Conservation (phyloP, 2,113 vertebrate genomes). For the Sarotherodon lohbergeri region DNA sequence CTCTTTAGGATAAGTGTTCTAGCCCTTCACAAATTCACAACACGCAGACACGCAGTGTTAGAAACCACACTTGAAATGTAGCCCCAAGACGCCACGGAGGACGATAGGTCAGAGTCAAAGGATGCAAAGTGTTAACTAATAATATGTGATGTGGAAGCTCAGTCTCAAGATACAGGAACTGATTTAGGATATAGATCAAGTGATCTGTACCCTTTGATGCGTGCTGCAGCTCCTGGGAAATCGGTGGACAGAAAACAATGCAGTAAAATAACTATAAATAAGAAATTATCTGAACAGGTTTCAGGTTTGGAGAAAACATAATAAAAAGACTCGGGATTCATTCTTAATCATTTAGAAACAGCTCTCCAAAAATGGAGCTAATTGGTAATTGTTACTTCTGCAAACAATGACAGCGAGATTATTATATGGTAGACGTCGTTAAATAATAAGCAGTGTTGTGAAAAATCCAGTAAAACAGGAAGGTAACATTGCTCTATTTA, state of each 20-base stretch:
- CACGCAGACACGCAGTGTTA: neutral
- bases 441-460: neutral
- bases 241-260: neutral
- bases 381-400: neutral
- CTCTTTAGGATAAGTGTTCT: conserved; percentile 44
- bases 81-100: neutral
- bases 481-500: neutral
- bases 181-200: neutral
- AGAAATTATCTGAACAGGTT: neutral
- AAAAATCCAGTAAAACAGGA: neutral
- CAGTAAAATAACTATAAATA: neutral
- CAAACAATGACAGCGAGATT: neutral
- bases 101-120: neutral
- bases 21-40: conserved; percentile 64
- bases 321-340: neutral
- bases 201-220: neutral
- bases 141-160: neutral
- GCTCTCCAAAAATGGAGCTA: neutral
- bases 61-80: neutral
- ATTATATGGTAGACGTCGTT: neutral
- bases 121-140: neutral
- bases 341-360: neutral
- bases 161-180: neutral
- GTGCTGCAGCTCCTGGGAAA: neutral
- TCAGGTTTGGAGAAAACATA: neutral